Evolutionary conservation across 2,113 vertebrate genomes (phyloP).

Genomic region (Ondatra zibethicus): DNA sequence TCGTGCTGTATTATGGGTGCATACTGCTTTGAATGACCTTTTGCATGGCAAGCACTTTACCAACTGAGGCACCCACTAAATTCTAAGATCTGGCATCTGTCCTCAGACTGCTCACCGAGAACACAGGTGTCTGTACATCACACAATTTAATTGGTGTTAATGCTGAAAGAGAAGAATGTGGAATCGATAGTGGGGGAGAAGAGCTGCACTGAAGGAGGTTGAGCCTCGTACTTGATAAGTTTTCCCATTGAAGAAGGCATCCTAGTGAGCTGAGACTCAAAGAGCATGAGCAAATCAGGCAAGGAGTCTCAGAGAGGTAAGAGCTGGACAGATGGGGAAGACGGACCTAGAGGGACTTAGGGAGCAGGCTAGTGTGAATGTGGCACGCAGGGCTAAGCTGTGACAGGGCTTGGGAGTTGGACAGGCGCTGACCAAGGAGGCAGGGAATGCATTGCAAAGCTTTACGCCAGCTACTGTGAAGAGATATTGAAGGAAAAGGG

Average conservation of each 20-base stretch:
- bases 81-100: not conserved
- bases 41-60: not conserved
- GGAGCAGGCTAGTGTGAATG: not conserved
- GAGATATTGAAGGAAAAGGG: not conserved
- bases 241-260: not conserved
- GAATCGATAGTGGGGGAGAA: not conserved
- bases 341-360: not conserved
- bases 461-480: not conserved
- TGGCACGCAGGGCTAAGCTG: not conserved
- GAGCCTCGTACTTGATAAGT: not conserved
- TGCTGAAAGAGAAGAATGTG: not conserved
- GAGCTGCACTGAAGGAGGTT: not conserved
- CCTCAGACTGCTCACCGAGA: not conserved
- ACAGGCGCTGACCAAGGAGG: not conserved
- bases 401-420: not conserved
- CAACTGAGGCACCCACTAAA: not conserved
- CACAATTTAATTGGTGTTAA: not conserved
- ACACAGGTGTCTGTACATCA: not conserved
- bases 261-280: not conserved
- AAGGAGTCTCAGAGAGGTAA: not conserved
- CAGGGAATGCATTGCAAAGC: accelerated
- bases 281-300: not conserved
- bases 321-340: not conserved
- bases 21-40: not conserved
- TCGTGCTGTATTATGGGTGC: not conserved